phyloP scores from a whole-genome alignment of 1,140 invertebrate genomes.

The Eriocheir sinensis region DNA sequence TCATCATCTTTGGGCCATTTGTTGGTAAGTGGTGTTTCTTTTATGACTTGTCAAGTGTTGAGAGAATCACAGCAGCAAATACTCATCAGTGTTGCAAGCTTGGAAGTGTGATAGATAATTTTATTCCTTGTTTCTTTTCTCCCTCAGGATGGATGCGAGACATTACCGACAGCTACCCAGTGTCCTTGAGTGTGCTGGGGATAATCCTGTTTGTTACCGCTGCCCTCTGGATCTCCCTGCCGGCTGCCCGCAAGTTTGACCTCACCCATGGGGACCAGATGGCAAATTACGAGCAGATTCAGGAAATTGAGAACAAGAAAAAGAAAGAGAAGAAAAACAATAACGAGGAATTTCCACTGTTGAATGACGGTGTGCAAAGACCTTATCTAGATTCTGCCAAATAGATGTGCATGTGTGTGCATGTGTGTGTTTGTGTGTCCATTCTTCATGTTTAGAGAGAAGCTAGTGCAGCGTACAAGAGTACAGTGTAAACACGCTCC shows the following conservation, averaged over 20 bases:
- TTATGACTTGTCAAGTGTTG: too few relatives aligned
- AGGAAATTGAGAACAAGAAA: neutral
- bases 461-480: too few relatives aligned
- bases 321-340: neutral
- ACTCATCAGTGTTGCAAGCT: too few relatives aligned
- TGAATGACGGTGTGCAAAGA: too few relatives aligned
- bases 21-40: too few relatives aligned
- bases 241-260: neutral
- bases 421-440: too few relatives aligned
- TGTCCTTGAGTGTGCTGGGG: neutral
- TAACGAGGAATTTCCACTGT: neutral
- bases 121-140: neutral
- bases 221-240: neutral
- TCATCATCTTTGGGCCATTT: neutral
- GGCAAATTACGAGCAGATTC: neutral
- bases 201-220: neutral
- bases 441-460: too few relatives aligned
- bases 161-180: neutral
- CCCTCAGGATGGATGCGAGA: neutral
- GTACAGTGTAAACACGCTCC: too few relatives aligned
- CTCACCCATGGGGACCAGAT: neutral
- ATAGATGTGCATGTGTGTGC: too few relatives aligned
- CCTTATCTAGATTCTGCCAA: too few relatives aligned
- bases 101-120: too few relatives aligned
- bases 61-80: too few relatives aligned